phyloP scores from a whole-genome alignment of 2,797 vertebrate species.

The Lindbergichthys nudifrons region DNA sequence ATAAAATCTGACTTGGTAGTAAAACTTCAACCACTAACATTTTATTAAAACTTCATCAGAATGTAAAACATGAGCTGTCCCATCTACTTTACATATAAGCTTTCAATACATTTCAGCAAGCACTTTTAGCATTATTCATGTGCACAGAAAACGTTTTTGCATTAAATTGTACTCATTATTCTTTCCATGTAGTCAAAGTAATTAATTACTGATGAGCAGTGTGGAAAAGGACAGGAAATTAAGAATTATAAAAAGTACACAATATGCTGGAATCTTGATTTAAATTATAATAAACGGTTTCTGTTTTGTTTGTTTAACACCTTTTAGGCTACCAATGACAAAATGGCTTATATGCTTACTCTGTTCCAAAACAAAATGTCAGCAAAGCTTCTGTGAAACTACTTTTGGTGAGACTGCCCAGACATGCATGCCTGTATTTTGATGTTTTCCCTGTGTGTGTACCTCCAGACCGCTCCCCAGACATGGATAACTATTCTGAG shows the following conservation, averaged over 20 bases:
- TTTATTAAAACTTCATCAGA: constrained; percentile 23
- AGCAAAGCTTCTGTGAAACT: not conserved
- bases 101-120: constrained; percentile 26
- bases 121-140: constrained; percentile 29
- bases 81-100: constrained; percentile 33
- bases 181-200: constrained; percentile 24
- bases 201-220: constrained; percentile 10
- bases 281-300: not conserved
- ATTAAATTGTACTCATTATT: constrained; percentile 37
- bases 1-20: constrained; percentile 9
- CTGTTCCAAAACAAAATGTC: constrained; percentile 13
- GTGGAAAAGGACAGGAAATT: constrained; percentile 12
- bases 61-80: constrained; percentile 1
- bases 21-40: constrained; percentile 22
- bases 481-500: constrained; percentile 89
- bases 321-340: not conserved
- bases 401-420: no score
- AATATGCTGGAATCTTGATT: not conserved
- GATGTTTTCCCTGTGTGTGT: constrained; percentile 33
- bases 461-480: constrained; percentile 84
- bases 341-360: constrained; percentile 1
- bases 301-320: not conserved
- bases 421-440: constrained; percentile 10
- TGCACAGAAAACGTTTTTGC: constrained; percentile 16
- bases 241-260: constrained; percentile 2